Percentiles rank a stretch among this genome's conserved stretches.
These are phyloP conservation scores for Antitype chi DNA, from an alignment of 2,888 invertebrate genomes.

Conservation along the genomic window DNA sequence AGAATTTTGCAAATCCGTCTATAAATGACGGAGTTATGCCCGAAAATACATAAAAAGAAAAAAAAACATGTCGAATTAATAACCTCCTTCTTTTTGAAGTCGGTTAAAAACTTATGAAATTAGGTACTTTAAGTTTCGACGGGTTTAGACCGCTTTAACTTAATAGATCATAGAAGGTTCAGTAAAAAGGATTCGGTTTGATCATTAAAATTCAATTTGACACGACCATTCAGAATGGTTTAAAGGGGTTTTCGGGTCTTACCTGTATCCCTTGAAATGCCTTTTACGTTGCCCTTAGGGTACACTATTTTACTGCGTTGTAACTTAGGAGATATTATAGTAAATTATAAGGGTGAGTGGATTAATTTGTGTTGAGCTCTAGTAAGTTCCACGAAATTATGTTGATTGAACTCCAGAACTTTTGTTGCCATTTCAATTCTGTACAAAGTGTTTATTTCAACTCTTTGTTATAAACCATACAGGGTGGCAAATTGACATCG, in stretches of 20 bases:
- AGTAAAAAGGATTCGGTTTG: slow-evolving; percentile 63
- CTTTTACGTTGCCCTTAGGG: slow-evolving; percentile 66
- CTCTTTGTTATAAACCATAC: too few relatives aligned
- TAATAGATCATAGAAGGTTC: slow-evolving; percentile 41
- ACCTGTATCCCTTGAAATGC: slow-evolving; percentile 65
- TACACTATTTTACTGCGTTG: slow-evolving; percentile 39
- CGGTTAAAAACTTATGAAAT: slow-evolving; percentile 18
- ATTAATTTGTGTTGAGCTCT: slow-evolving; percentile 24
- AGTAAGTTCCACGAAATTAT: neutral
- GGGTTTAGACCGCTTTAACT: slow-evolving; percentile 21
- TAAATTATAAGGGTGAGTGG: neutral
- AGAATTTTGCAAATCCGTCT: too few relatives aligned
- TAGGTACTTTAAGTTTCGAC: slow-evolving; percentile 18
- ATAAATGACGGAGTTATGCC: too few relatives aligned
- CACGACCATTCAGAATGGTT: slow-evolving; percentile 71
- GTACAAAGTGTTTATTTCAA: neutral
- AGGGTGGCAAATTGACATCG: too few relatives aligned
- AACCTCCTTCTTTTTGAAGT: too few relatives aligned
- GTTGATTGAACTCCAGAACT: neutral
- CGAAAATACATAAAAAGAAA: too few relatives aligned
- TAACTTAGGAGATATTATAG: neutral
- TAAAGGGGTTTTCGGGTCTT: slow-evolving; percentile 63
- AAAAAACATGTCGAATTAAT: too few relatives aligned
- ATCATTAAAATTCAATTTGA: slow-evolving; percentile 77
- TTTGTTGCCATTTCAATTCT: neutral